phyloP scores from a whole-genome alignment of 2,113 vertebrate genomes.

The Dunckerocampus dactyliophorus region DNA sequence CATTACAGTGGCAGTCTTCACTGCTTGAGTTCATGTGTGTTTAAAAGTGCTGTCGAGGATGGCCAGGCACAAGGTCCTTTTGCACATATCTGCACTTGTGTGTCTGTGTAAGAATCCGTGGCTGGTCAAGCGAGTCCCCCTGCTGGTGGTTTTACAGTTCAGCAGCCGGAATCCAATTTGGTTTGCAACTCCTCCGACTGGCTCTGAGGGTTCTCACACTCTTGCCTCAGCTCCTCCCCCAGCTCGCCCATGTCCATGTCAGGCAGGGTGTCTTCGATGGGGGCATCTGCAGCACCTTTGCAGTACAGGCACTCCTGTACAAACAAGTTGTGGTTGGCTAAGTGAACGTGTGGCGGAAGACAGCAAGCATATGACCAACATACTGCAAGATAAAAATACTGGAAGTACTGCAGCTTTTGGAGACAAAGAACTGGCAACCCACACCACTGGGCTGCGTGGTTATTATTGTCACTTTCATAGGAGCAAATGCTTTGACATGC shows the following conservation, averaged over 20 bases:
- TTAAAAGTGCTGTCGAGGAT: conserved; percentile 3
- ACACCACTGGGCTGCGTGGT: no score
- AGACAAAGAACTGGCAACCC: no score
- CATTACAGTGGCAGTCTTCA: neutral
- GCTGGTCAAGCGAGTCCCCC: conserved; percentile 8
- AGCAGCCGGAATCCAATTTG: conserved; percentile 36
- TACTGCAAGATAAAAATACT: no score
- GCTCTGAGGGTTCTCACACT: conserved; percentile 46
- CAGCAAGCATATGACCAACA: no score
- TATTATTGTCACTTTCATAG: no score
- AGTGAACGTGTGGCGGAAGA: no score
- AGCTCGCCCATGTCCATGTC: conserved; percentile 76
- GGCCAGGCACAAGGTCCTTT: conserved; percentile 27
- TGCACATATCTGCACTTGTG: conserved; percentile 6
- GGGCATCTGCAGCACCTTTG: conserved; percentile 62
- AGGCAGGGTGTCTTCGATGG: conserved; percentile 71
- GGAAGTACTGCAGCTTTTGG: no score
- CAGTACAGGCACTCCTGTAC: conserved; percentile 86
- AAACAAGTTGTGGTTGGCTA: neutral
- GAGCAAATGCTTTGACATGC: no score
- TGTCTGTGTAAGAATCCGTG: conserved; percentile 7
- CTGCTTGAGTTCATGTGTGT: conserved; percentile 10
- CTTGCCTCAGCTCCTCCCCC: conserved; percentile 67
- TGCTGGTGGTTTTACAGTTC: conserved; percentile 20
- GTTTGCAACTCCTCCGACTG: conserved; percentile 41